Conservation (phyloP, 2,113 vertebrate species). For the Anser cygnoides region DNA sequence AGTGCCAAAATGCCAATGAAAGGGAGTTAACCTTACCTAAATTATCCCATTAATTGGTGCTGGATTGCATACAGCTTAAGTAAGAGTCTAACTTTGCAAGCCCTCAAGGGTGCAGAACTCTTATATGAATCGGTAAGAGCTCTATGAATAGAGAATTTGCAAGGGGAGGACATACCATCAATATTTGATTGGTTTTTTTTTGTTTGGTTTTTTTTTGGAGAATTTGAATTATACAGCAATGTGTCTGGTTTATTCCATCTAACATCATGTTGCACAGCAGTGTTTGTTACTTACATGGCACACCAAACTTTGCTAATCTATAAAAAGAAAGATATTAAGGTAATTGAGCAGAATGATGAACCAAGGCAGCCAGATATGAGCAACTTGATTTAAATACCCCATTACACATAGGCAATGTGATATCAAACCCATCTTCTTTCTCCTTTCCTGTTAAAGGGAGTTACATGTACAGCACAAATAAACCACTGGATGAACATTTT, state of each 20-base stretch:
- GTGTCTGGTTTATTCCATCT: not conserved
- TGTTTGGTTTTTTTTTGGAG: not conserved
- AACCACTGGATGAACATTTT: not conserved
- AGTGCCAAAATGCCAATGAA: not conserved
- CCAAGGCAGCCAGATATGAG: not conserved
- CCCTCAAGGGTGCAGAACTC: not conserved
- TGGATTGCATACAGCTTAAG: not conserved
- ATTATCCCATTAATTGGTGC: not conserved
- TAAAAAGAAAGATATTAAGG: not conserved
- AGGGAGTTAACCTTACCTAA: not conserved
- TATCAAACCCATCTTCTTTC: not conserved
- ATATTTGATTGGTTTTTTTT: not conserved
- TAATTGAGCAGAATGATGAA: not conserved
- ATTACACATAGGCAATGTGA: not conserved
- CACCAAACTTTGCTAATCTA: not conserved
- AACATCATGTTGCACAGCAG: not conserved
- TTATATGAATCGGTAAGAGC: not conserved
- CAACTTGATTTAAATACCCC: not conserved
- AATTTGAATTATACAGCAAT: not conserved
- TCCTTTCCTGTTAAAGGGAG: not conserved
- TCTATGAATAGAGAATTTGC: not conserved
- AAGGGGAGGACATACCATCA: not conserved
- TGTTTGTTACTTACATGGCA: not conserved
- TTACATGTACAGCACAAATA: not conserved
- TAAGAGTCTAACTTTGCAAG: not conserved